Evolutionary conservation across 2,113 vertebrate genomes (phyloP), one percentile per base, ranked within the genome.

Genomic region (Chlorodrepanis virens): DNA sequence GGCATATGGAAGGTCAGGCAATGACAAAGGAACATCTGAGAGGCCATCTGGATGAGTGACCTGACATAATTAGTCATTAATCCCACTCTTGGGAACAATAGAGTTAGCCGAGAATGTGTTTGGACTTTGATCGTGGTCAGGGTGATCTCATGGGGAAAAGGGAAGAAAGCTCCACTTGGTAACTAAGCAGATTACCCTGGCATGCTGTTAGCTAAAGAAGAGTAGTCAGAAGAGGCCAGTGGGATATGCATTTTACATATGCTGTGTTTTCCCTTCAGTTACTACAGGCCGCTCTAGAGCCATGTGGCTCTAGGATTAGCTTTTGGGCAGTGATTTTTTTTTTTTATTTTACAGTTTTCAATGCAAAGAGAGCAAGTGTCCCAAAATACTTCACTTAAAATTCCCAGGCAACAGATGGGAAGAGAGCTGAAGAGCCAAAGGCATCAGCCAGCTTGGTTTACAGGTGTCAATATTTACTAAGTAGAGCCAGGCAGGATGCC

Each of bases 1-100:
- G 99, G 98, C 98, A 98, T 98, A 98, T 98, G 99, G 98, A 98
- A 98, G 98, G 98, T 98, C 98, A 98, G 97, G 95, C 98, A 98
- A 98, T 98, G 98, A 99, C 98, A 99, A 99, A 98, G 98, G 98
- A 98, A 98, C 98, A 99, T 98, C 98, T 98, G 97, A 98, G 98
- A 98, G 99, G 99, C 99, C 99, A 99, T 99, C 99, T 99, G 99
- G 99, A 99, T 98, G 98, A 99, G 99, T 99, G 99, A 99, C 99
- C 99, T 98, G 97, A 99, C 99, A 99, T 99, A 99, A 99, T 99
- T 99, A 99, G 98, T 99, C 98, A 99, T 99, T 99, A 99, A 98
- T 99, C 99, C 98, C 98, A 98, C 98, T 98, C 98, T 98, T 98
- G 98, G 98, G 98, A 98, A 98, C 98, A 98, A 98, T 98, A 98